Percentiles rank a stretch among this genome's conserved stretches.
These are phyloP conservation scores for Pelosia muscerda DNA, from an alignment of 2,888 invertebrate genomes.

Conservation along the genomic window DNA sequence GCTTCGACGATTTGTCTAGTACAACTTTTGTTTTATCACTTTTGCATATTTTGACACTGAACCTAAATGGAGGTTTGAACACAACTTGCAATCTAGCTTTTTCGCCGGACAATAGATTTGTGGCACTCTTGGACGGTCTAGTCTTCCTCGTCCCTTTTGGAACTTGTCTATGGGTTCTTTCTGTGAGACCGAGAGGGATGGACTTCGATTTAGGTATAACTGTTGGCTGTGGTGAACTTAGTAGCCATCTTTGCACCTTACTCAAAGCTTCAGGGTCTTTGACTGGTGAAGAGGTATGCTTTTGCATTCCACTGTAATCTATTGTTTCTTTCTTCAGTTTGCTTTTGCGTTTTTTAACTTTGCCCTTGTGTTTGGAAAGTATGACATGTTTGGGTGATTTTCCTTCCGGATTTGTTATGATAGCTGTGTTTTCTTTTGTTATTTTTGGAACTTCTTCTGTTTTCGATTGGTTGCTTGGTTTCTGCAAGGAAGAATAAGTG, in stretches of 20 bases:
- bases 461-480: constrained; percentile 73
- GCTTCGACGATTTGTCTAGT: constrained; percentile 86
- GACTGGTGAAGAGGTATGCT: constrained; percentile 85
- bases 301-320: constrained; percentile 91
- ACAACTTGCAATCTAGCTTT: constrained; percentile 94
- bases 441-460: constrained; percentile 73
- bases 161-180: constrained; percentile 76
- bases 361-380: constrained; percentile 80
- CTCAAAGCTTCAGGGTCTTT: constrained; percentile 88
- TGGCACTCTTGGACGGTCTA: constrained; percentile 90
- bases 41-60: constrained; percentile 92
- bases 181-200: constrained; percentile 91
- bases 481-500: too few relatives aligned
- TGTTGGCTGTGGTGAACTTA: constrained; percentile 90
- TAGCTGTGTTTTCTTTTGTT: constrained; percentile 75
- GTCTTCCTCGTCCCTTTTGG: constrained; percentile 86
- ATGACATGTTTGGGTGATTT: constrained; percentile 86
- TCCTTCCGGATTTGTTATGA: constrained; percentile 83
- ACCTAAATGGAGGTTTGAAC: constrained; percentile 95
- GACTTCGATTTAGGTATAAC: constrained; percentile 94
- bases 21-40: constrained; percentile 89
- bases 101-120: constrained; percentile 88
- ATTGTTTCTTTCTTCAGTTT: constrained; percentile 91
- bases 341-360: constrained; percentile 84
- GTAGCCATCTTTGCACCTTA: constrained; percentile 95